Evolutionary conservation across 92 coral and sea anemone species (phyloP).

Genomic region (Paramuricea clavata): DNA sequence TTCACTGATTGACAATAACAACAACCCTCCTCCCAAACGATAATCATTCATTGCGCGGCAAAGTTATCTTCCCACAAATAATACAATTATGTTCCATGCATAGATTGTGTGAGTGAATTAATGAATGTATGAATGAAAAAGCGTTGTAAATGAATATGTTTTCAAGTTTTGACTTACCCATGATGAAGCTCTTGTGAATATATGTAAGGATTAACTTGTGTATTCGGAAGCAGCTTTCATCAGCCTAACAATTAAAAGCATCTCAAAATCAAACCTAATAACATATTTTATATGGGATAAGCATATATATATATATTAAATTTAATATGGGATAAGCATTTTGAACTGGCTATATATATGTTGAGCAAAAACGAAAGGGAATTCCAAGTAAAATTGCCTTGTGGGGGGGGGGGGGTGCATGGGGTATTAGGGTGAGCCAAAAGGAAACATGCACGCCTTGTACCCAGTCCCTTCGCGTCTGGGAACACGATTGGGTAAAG

Average conservation of each 20-base stretch:
- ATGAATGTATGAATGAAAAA: no score
- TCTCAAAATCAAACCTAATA: not conserved
- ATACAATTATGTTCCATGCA: not conserved
- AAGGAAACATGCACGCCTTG: no score
- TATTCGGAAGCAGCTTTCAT: not conserved
- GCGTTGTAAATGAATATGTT: not conserved
- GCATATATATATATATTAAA: no score
- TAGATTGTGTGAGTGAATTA: no score
- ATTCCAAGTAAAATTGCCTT: no score
- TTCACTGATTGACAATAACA: conserved; percentile 6
- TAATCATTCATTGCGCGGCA: not conserved
- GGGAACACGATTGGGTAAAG: not conserved
- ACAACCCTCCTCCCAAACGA: not conserved
- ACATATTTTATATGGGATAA: not conserved
- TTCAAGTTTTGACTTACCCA: not conserved
- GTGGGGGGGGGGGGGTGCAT: no score
- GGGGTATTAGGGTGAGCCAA: no score
- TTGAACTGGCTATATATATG: no score
- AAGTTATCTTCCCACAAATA: not conserved
- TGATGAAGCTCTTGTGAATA: not conserved
- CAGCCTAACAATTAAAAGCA: not conserved
- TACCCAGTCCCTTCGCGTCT: not conserved
- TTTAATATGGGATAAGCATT: not conserved
- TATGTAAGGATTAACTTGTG: not conserved
- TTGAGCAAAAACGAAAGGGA: no score